Evolutionary conservation across 2,113 vertebrate genomes (phyloP).

Genomic region (Plecturocebus donacophilus): DNA sequence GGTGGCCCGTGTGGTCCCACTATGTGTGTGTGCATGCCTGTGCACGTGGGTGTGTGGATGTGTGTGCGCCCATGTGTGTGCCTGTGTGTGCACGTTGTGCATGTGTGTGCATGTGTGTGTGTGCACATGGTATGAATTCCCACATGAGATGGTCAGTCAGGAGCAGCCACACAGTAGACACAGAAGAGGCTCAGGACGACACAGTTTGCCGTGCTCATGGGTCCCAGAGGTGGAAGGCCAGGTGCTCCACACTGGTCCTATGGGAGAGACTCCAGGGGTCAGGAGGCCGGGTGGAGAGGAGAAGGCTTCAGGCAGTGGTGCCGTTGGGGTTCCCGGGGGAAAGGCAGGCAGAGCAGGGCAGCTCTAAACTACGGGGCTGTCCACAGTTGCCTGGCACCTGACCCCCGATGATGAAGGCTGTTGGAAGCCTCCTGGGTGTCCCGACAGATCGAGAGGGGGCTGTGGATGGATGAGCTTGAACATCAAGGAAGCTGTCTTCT

Average conservation of each 20-base stretch:
- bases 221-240: not conserved
- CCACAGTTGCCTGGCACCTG: too few relatives aligned
- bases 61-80: not conserved
- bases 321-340: too few relatives aligned
- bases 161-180: not conserved
- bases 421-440: too few relatives aligned
- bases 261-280: not conserved
- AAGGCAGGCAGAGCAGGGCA: too few relatives aligned
- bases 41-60: too few relatives aligned
- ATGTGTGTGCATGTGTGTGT: not conserved
- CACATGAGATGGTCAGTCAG: not conserved
- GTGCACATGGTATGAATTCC: not conserved
- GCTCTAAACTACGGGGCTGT: too few relatives aligned
- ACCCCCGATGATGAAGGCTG: too few relatives aligned
- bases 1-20: not conserved
- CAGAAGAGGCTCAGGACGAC: not conserved
- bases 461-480: too few relatives aligned
- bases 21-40: not conserved
- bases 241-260: not conserved
- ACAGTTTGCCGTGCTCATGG: fast-evolving
- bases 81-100: not conserved
- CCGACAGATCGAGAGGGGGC: too few relatives aligned
- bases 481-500: too few relatives aligned
- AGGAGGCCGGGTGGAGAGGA: not conserved
- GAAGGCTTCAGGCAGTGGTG: not conserved